Conservation (phyloP, 2,888 invertebrate species). For the Philopedon plagiatum region DNA sequence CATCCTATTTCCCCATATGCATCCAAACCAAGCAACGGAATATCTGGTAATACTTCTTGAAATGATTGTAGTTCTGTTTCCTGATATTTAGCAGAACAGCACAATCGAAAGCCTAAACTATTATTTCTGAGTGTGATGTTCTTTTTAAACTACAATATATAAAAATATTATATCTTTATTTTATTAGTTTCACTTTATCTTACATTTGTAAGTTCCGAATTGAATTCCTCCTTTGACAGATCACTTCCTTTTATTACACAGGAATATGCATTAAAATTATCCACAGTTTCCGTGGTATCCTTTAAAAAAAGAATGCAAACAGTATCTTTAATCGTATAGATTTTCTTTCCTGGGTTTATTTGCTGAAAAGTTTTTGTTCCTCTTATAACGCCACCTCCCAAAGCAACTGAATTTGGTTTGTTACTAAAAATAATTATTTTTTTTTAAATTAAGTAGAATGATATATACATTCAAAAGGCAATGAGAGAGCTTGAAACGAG, state of each 20-base stretch:
- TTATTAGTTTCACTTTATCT: conserved; percentile 13
- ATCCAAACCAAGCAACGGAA: conserved; percentile 60
- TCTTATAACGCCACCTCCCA: conserved; percentile 61
- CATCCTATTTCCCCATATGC: conserved; percentile 64
- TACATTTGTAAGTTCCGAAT: conserved; percentile 58
- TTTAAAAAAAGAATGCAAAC: conserved; percentile 60
- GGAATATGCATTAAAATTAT: conserved; percentile 60
- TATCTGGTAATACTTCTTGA: conserved; percentile 57
- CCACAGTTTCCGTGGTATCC: conserved; percentile 50
- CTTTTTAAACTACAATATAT: conserved; percentile 58
- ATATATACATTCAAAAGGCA: too few species aligned
- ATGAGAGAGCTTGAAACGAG: too few species aligned
- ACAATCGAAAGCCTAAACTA: conserved; percentile 59
- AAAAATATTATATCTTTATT: conserved; percentile 6
- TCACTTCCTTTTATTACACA: conserved; percentile 59
- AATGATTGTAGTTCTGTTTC: conserved; percentile 56
- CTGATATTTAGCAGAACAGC: conserved; percentile 59
- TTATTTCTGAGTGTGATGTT: conserved; percentile 54
- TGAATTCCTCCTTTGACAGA: conserved; percentile 58
- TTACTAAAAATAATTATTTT: too few species aligned
- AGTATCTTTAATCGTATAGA: conserved; percentile 53
- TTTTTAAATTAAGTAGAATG: too few species aligned
- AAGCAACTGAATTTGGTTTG: conserved; percentile 56
- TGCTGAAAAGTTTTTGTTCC: conserved; percentile 57
- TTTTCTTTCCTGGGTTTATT: conserved; percentile 45